Percentiles rank a stretch among this genome's conserved stretches.
These are phyloP conservation scores for Hemibagrus wyckioides DNA, from an alignment of 2,113 vertebrate genomes.

Conservation along the genomic window DNA sequence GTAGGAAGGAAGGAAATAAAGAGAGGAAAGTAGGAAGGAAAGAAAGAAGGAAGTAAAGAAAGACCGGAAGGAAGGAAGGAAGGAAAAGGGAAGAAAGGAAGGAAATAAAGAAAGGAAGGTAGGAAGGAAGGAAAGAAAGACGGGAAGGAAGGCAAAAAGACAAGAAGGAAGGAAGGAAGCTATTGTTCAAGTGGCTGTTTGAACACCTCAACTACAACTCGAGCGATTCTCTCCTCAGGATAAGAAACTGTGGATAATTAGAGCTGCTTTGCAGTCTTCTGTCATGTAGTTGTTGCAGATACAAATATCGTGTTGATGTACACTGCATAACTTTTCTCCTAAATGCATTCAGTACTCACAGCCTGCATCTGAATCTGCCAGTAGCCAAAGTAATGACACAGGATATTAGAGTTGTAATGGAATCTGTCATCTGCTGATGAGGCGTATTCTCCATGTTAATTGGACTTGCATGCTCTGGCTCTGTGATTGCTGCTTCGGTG, in stretches of 20 bases:
- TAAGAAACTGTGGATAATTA: neutral
- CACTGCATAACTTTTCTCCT: neutral
- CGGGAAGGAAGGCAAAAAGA: no score
- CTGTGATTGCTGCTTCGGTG: neutral
- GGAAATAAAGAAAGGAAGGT: no score
- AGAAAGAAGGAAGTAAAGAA: no score
- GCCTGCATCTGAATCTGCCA: neutral
- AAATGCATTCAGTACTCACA: neutral
- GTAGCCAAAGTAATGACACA: neutral
- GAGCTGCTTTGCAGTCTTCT: neutral
- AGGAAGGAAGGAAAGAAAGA: no score
- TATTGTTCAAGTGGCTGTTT: no score
- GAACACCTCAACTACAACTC: neutral
- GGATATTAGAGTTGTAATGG: neutral
- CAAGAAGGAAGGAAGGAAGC: no score
- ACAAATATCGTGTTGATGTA: neutral
- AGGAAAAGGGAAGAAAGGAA: no score
- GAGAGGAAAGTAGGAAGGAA: no score
- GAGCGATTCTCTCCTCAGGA: neutral
- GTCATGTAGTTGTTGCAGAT: neutral
- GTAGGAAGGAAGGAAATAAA: no score
- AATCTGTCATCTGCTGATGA: constrained; percentile 3
- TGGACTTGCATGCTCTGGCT: constrained; percentile 22
- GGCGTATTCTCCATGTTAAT: neutral
- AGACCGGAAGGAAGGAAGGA: no score